These are phyloP conservation scores for Zaprionus nigranus DNA, from an alignment of 1,140 invertebrate genomes.

Conservation along the genomic window DNA sequence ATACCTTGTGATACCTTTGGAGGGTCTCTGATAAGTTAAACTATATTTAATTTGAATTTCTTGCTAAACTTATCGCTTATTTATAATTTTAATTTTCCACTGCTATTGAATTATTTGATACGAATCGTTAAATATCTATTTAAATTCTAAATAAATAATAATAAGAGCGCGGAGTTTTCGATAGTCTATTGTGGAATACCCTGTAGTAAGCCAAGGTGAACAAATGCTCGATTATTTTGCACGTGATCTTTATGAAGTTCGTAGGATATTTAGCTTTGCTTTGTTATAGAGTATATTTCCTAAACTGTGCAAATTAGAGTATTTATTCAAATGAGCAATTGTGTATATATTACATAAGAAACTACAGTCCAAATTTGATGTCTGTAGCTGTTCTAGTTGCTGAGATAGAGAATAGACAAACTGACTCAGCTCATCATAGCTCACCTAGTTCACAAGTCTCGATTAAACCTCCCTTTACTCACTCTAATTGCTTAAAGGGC, in stretches of 20 bases:
- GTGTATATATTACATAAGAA: not conserved
- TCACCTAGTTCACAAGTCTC: not conserved
- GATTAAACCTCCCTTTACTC: not conserved
- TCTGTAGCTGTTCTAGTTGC: not conserved
- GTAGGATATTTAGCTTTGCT: no score
- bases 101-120: not conserved
- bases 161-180: not conserved
- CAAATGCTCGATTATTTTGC: not conserved
- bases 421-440: not conserved
- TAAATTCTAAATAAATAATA: conserved; percentile 1
- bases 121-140: not conserved
- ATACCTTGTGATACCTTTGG: not conserved
- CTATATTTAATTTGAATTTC: conserved; percentile 6
- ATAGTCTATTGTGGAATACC: not conserved
- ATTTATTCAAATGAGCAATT: not conserved
- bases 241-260: not conserved
- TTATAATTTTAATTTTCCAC: conserved; percentile 30
- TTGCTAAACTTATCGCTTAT: conserved; percentile 26
- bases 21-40: not conserved
- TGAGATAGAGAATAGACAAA: not conserved
- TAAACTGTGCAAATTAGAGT: no score
- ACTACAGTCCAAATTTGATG: not conserved
- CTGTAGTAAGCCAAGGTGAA: not conserved
- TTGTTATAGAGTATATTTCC: no score
- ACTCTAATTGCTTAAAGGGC: not conserved